Evolutionary conservation across 2,797 vertebrate species (phyloP), one percentile per base, ranked within the genome.

Genomic region (Bovichtus diacanthus): DNA sequence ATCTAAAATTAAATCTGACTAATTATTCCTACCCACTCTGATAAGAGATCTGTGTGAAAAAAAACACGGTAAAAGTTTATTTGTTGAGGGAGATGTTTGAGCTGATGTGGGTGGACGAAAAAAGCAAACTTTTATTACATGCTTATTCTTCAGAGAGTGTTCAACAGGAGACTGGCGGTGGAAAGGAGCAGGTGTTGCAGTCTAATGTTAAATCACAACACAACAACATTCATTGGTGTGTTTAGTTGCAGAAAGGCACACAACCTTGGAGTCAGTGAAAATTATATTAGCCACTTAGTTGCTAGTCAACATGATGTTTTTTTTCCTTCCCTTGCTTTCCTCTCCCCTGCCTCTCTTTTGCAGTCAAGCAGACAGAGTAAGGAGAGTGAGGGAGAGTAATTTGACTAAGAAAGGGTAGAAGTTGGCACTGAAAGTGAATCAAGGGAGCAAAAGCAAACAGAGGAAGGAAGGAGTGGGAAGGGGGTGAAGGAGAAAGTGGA

Each of bases 381-480:
- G 82, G 69, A 82, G 78, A 78, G 80, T 15, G 63, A 83, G 73
- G 65, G 77, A 83, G 87, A 86, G 81, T 76, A 51, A 86, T 89
- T 87, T 87, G 68, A 91, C 78, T 92, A 88, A 90, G 80, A 88
- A 89, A 90, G 86, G 80, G 70, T 78, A 90, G 76, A 92, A 88
- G 74, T 86, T 94, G 92, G 91, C 91, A 87, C 70, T 56, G 49
- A 92, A 90, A 91, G 85, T 89, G 89, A 93, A 93, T 91, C 90
- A 85, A 88, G 92, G 88, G 92, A 93, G 89, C 89, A 92, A 93
- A 92, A 90, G 91, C 89, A 92, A 91, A 94, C 91, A 93, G 88
- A 92, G 87, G 91, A 91, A 94, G 92, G 91, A 94, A 94, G 86
- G 88, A 92, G 89, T 91, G 90, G 92, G 90, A 92, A 83, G 88